A percentile compares a stretch with the other conserved stretches of the same genome.
Evolutionary conservation across 2,113 vertebrate species (phyloP).

Genomic region (Podarcis muralis): DNA sequence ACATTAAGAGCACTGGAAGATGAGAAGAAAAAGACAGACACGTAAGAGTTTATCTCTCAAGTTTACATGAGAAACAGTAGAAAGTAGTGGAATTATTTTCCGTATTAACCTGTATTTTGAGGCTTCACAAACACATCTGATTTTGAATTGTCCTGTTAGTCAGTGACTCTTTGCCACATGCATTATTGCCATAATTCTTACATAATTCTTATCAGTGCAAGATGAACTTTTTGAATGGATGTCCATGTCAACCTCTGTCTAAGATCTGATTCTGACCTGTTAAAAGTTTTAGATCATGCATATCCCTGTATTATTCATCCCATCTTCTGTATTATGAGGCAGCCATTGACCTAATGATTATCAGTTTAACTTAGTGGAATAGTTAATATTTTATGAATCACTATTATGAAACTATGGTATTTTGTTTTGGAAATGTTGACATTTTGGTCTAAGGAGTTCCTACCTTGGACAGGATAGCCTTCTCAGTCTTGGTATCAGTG

Average conservation of each 20-base stretch:
- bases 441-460: not conserved
- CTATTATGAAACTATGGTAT: not conserved
- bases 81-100: slow-evolving; percentile 13
- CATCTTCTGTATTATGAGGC: too few relatives aligned
- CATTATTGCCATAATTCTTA: not conserved
- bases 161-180: not conserved
- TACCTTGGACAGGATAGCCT: not conserved
- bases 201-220: too few relatives aligned
- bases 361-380: not conserved
- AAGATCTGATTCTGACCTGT: not conserved
- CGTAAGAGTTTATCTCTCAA: slow-evolving; percentile 75
- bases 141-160: not conserved
- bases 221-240: not conserved
- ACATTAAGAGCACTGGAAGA: slow-evolving; percentile 94
- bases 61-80: slow-evolving; percentile 44
- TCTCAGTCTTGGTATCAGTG: not conserved
- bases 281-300: not conserved
- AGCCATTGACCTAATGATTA: not conserved
- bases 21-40: slow-evolving; percentile 99
- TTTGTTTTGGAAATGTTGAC: not conserved
- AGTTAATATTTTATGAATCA: not conserved
- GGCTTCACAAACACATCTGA: slow-evolving; percentile 29
- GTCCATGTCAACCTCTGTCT: too few relatives aligned
- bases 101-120: slow-evolving; percentile 26
- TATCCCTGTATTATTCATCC: not conserved